Evolutionary conservation across 2,888 invertebrate species (phyloP).

Genomic region (Protodeltote pygarga): DNA sequence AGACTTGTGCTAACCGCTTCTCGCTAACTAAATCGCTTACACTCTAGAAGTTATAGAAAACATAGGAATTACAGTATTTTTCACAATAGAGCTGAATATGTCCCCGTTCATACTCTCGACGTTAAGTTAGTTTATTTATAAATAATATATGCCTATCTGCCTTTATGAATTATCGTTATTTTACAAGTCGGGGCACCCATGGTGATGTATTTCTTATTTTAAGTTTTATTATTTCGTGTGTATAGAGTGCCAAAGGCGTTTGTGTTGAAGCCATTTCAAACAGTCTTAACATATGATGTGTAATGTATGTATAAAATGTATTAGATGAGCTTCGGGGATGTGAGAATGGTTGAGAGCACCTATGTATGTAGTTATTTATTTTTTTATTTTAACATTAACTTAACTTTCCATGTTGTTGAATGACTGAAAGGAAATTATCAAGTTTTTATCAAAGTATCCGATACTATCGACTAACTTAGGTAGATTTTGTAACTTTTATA

Average conservation of each 20-base stretch:
- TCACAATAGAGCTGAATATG: slow-evolving; percentile 40
- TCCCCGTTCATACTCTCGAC: slow-evolving; percentile 28
- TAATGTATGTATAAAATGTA: slow-evolving; percentile 49
- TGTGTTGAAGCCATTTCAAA: slow-evolving; percentile 47
- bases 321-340: slow-evolving; percentile 39
- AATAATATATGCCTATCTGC: slow-evolving; percentile 42
- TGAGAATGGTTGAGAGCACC: slow-evolving; percentile 43
- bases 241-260: slow-evolving; percentile 66
- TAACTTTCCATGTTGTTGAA: slow-evolving; percentile 37
- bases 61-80: slow-evolving; percentile 21
- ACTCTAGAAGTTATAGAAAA: slow-evolving; percentile 18
- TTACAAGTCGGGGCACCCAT: slow-evolving; percentile 46
- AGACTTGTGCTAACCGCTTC: slow-evolving; percentile 32
- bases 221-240: slow-evolving; percentile 51
- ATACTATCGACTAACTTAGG: slow-evolving; percentile 34
- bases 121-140: slow-evolving; percentile 40
- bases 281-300: slow-evolving; percentile 40
- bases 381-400: slow-evolving; percentile 42
- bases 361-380: slow-evolving; percentile 52
- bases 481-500: slow-evolving; percentile 47
- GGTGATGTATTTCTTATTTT: slow-evolving; percentile 57
- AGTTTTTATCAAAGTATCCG: slow-evolving; percentile 31
- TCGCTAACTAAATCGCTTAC: slow-evolving; percentile 29
- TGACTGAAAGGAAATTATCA: slow-evolving; percentile 42
- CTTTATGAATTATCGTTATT: slow-evolving; percentile 41